Base-by-base conservation (phyloP, 2,888 invertebrate genomes). In the Lithophane semibrunnea region DNA sequence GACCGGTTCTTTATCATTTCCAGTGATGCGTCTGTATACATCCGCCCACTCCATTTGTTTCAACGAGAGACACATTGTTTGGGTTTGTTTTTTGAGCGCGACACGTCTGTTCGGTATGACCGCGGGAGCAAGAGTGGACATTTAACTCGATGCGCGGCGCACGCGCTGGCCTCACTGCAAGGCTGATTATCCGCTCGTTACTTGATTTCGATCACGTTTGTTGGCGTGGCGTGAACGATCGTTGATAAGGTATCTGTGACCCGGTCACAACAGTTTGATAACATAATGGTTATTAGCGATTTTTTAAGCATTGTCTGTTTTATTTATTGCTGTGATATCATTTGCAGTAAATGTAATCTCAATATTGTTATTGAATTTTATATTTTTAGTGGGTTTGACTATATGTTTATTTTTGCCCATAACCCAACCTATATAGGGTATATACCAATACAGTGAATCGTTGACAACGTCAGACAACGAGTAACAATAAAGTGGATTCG, bases 1-100 rank as follows among this genome's bases (percentile, higher is more conserved):
- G 21, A 84, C 73, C 13, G 88, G 85, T 42, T 94, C 93, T 73
- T 90, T 91, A 63, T 94, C 94, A 24, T 88, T 88, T 42, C 93
- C 93, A 52, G 90, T 91, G 52, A 96, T 89, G 52, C 94, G 93
- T 67, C 94, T 92, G 89, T 94, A 95, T 65, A 96, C 92, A 77
- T 95, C 95, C 85, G 94, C 91, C 93, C 95, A 94, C 90, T 96
- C 96, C 80, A 95, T 89, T 90, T 94, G 94, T 88, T 96, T 96
- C 79, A 96, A 90, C 66, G 95, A 94, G 79, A 96, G 90, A 90
- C 96, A 96, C 96, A 96, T 96, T 88, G 86, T 87, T 73, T 79
- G 68, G 63, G 63, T 79, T 86, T 69, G 52, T 29, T 73, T 73
- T 73, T 42, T 58, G 67, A 65, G 58, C 67, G 84, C 72, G 80